Evolutionary conservation across 1,140 invertebrate species (phyloP).

Genomic region (Drosophila mayri): DNA sequence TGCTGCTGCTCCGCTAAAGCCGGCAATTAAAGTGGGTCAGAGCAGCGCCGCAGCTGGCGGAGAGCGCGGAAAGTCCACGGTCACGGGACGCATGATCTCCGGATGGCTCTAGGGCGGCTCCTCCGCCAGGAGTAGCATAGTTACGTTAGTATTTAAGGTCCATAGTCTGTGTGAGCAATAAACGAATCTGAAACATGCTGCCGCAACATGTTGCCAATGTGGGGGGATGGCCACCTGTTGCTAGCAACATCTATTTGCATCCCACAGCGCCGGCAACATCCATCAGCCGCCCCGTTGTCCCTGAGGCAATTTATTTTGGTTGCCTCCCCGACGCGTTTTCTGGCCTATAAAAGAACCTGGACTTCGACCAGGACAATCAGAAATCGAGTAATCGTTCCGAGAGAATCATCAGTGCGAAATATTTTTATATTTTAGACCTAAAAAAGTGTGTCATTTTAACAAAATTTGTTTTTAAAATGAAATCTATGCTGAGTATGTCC

Average conservation of each 20-base stretch:
- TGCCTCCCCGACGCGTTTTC: slow-evolving; percentile 18
- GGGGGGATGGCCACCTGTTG: slow-evolving; percentile 45
- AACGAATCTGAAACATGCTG: slow-evolving; percentile 26
- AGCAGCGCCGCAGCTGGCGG: slow-evolving; percentile 81
- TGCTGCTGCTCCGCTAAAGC: slow-evolving; percentile 62
- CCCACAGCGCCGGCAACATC: slow-evolving; percentile 27
- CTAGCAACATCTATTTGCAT: slow-evolving; percentile 40
- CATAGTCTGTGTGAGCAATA: slow-evolving; percentile 46
- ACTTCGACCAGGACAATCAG: slow-evolving; percentile 55
- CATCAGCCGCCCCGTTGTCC: slow-evolving; percentile 36
- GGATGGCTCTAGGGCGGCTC: slow-evolving; percentile 66
- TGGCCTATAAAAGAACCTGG: slow-evolving; percentile 75
- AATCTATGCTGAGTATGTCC: slow-evolving; percentile 53
- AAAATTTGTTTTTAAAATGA: slow-evolving; percentile 50
- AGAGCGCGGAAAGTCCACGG: slow-evolving; percentile 81
- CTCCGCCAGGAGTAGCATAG: not conserved
- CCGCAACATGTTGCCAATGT: slow-evolving; percentile 45
- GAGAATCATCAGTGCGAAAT: slow-evolving; percentile 41
- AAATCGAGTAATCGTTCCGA: slow-evolving; percentile 45
- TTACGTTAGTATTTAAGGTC: slow-evolving; percentile 18
- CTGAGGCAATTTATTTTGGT: slow-evolving; percentile 18
- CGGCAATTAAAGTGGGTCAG: slow-evolving; percentile 79
- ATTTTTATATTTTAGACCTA: not conserved
- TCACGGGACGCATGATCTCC: slow-evolving; percentile 84
- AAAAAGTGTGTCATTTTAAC: not conserved